Base-by-base conservation (phyloP, 92 coral and sea anemone species). In the Bergia sp. region DNA sequence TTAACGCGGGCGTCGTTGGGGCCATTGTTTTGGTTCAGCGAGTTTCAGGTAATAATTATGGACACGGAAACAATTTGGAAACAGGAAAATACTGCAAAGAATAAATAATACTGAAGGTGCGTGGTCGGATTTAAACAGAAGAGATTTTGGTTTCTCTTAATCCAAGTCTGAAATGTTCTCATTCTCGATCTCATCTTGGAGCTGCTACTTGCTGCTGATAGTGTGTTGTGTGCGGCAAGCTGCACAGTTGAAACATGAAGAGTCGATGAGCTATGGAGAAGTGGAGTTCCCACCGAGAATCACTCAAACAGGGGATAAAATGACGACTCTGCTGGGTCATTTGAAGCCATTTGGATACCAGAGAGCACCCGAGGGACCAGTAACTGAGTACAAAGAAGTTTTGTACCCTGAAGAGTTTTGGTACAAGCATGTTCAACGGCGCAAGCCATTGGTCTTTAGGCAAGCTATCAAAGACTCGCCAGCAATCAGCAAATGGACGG, bases 331-430 rank as follows among this genome's bases (percentile, higher is more conserved):
- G 2, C 79, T 93, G 0, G 98, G 98, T 18, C 98, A 96, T 87
- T 81, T 95, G 76, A 94, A 95, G 77, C 95, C 94, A 0, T 93
- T 97, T 88, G 99, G 99, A 3, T 66, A 91, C 44, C 99, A 97
- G 55, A 79, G 95, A 88, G 84, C 92, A 11, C 92, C 99, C 3
- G 93, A 96, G 15, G 99, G 99, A 16, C 98, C 96, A 21, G 95
- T 95, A 1, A 79, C 86, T 4, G 98, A 97, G 77, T 94, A 97
- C 79, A 74, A 57, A 20, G 90, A 89, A 15, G 96, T 91, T 84
- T 81, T 97, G 29, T 87, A 92, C 77, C 98, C 97, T 2, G 93
- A 89, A 79, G 84, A 86, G 41, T 96, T 97, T 81, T 97, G 99
- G 99, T 75, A 91, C 6, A 89, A 96, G n/a, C 96, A 97, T 58